phyloP scores from a whole-genome alignment of 2,797 vertebrate genomes.

The Hapalemur alaotrensis region DNA sequence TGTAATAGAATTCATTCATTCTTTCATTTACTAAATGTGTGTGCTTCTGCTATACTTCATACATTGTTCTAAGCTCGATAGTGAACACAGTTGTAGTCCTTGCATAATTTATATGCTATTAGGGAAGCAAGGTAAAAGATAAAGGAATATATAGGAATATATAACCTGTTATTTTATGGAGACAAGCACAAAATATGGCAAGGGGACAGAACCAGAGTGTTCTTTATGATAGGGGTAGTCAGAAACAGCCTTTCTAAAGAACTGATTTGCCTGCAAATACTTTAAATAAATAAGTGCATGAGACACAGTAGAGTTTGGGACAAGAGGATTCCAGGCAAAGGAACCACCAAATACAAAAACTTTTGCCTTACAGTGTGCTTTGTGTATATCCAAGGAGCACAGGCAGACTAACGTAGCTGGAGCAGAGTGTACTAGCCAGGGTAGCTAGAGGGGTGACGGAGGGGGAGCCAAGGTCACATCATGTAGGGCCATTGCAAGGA shows the following conservation, averaged over 20 bases:
- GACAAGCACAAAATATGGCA: neutral
- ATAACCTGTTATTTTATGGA: neutral
- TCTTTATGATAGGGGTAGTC: neutral
- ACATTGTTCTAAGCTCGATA: neutral
- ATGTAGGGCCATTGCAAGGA: accelerated
- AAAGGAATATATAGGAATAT: neutral
- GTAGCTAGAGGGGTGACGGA: accelerated
- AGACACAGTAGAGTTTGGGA: neutral
- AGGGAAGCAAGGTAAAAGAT: neutral
- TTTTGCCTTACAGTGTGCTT: neutral
- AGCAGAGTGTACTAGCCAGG: neutral
- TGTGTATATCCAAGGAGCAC: neutral
- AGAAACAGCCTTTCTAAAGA: neutral
- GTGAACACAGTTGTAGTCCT: neutral
- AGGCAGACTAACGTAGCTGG: neutral
- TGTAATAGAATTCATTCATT: neutral
- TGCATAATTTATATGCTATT: neutral
- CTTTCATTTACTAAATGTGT: neutral
- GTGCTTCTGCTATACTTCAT: neutral
- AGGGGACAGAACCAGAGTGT: neutral
- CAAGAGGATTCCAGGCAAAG: neutral
- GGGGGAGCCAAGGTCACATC: neutral
- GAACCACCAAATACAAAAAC: neutral
- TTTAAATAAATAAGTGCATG: neutral
- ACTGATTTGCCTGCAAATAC: neutral